These are phyloP conservation scores for Salmo trutta DNA, from an alignment of 2,797 vertebrate species.

Conservation along the genomic window DNA sequence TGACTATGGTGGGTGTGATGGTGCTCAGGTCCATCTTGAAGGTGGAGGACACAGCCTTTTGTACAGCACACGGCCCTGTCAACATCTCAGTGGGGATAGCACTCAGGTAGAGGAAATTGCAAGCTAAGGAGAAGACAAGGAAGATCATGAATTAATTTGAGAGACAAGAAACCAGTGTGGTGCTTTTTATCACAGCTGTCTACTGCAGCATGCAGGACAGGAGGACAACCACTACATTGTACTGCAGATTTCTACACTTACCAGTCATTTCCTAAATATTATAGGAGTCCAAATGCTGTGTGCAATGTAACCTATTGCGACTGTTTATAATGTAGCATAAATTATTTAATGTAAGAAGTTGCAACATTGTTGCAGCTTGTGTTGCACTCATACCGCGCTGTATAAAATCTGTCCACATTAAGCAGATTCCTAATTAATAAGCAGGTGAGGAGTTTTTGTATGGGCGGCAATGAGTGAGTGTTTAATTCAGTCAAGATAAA, in stretches of 20 bases:
- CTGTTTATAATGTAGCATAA: too few relatives aligned
- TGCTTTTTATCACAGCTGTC: too few relatives aligned
- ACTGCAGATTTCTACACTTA: neutral
- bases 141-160: neutral
- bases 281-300: neutral
- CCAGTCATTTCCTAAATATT: neutral
- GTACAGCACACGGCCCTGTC: conserved; percentile 81
- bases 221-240: too few relatives aligned
- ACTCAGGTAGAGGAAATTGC: conserved; percentile 84
- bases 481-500: too few relatives aligned
- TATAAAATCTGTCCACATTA: too few relatives aligned
- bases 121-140: conserved; percentile 63
- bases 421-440: too few relatives aligned
- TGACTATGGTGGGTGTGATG: conserved; percentile 78
- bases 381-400: too few relatives aligned
- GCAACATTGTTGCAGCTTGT: too few relatives aligned
- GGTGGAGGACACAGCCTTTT: conserved; percentile 77
- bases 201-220: too few relatives aligned
- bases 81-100: conserved; percentile 84
- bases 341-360: too few relatives aligned
- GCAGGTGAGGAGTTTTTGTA: too few relatives aligned
- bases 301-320: neutral
- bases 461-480: too few relatives aligned
- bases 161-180: neutral
- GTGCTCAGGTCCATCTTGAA: conserved; percentile 68